phyloP scores from a whole-genome alignment of 1,140 invertebrate genomes.

The Trachymyrmex cornetzi region DNA sequence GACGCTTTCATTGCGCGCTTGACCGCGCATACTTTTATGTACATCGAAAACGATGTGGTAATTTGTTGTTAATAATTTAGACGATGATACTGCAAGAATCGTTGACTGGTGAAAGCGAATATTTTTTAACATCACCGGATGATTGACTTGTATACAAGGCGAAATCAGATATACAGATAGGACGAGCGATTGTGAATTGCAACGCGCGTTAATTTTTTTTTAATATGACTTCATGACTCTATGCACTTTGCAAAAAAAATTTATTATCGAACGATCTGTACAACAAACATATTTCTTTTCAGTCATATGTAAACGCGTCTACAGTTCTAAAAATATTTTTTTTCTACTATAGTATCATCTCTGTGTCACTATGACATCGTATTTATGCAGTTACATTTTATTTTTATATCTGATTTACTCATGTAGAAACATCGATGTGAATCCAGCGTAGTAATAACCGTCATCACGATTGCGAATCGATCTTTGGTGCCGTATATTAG shows the following conservation, averaged over 20 bases:
- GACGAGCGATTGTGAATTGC: conserved; percentile 14
- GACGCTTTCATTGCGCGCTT: neutral
- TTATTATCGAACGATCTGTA: neutral
- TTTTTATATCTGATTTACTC: conserved; percentile 7
- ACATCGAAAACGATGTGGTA: neutral
- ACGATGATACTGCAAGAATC: conserved; percentile 8
- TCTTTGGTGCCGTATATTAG: conserved; percentile 48
- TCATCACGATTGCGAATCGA: conserved; percentile 34
- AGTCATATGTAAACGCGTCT: neutral
- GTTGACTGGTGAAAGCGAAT: conserved; percentile 23
- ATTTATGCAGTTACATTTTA: neutral
- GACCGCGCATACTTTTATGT: neutral
- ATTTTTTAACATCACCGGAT: conserved; percentile 20
- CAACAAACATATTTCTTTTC: conserved; percentile 12
- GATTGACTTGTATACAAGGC: conserved; percentile 12
- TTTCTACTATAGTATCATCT: neutral
- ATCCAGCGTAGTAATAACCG: neutral
- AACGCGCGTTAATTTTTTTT: conserved; percentile 50
- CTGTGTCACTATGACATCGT: neutral
- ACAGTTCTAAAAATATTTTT: neutral
- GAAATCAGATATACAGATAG: conserved; percentile 25
- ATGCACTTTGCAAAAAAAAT: conserved; percentile 17
- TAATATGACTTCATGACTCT: conserved; percentile 15
- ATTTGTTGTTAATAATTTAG: conserved; percentile 49
- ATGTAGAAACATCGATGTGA: neutral